Evolutionary conservation across 92 coral and sea anemone species (phyloP), one percentile per base, ranked within the genome.

Genomic region (Chrysogorgia sp.): DNA sequence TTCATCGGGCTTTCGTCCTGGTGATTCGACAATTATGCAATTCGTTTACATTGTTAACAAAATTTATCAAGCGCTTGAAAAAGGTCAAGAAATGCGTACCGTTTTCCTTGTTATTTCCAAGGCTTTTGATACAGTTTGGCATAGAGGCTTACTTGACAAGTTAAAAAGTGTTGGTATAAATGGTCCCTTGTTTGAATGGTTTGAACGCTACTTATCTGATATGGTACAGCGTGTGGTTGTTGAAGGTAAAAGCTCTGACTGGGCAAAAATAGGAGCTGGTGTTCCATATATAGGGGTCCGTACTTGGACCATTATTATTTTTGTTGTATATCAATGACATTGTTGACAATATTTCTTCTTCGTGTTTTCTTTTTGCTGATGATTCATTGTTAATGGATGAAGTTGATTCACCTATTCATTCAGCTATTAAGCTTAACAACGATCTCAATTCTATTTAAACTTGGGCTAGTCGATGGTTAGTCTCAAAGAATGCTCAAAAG

Each of bases 121-220:
- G n/a, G n/a, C n/a, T n/a, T n/a, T n/a, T n/a, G n/a, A n/a, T n/a
- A n/a, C n/a, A n/a, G n/a, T n/a, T n/a, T n/a, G n/a, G n/a, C n/a
- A n/a, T n/a, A n/a, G n/a, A n/a, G n/a, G n/a, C n/a, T n/a, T n/a
- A n/a, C n/a, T n/a, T n/a, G n/a, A n/a, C n/a, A n/a, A n/a, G n/a
- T n/a, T n/a, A n/a, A n/a, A n/a, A n/a, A n/a, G n/a, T n/a, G n/a
- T n/a, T n/a, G n/a, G n/a, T n/a, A n/a, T n/a, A n/a, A n/a, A n/a
- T n/a, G 31, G 6, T 75, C 79, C 93, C 90, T 89, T 79, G 83
- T 74, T 61, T 30, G 19, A 68, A 49, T 85, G 89, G 89, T 72
- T 85, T 50, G 76, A 58, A 58, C 80, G 77, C 60, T 85, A 85
- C 40, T 76, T 71, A 56, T 48, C 52, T 31, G 76, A 50, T 33